A percentile compares a stretch with the other conserved stretches of the same genome.
Conservation (phyloP, 1,140 invertebrate genomes). For the Pantala flavescens region DNA sequence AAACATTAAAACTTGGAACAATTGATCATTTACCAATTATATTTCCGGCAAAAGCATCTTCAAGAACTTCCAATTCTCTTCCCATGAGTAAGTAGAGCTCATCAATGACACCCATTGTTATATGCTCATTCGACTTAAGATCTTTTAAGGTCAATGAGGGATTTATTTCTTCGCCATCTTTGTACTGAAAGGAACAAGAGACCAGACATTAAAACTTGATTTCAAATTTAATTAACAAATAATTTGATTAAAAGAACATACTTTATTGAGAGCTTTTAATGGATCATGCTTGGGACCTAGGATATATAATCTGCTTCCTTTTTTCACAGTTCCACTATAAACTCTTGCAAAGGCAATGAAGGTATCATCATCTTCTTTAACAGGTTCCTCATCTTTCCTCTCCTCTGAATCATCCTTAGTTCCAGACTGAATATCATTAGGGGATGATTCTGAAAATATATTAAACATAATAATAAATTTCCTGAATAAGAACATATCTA, state of each 20-base stretch:
- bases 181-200: conserved; percentile 19
- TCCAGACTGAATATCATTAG: too few species aligned
- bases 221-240: conserved; percentile 15
- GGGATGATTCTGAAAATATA: too few species aligned
- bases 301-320: conserved; percentile 70
- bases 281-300: conserved; percentile 87
- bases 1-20: too few species aligned
- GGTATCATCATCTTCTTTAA: conserved; percentile 46
- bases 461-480: too few species aligned
- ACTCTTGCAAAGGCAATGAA: conserved; percentile 90
- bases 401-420: conserved; percentile 10
- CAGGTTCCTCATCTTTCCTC: conserved; percentile 20
- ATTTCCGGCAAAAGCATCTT: conserved; percentile 77
- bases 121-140: conserved; percentile 50
- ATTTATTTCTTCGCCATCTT: conserved; percentile 39
- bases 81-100: conserved; percentile 90
- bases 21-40: conserved; percentile 59
- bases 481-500: too few species aligned
- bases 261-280: conserved; percentile 39
- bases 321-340: conserved; percentile 75
- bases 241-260: conserved; percentile 22
- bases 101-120: conserved; percentile 48
- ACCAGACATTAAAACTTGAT: neutral
- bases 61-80: conserved; percentile 71
- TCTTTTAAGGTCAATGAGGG: conserved; percentile 49